Conservation (phyloP, 2,797 vertebrate genomes). For the Varecia variegata region DNA sequence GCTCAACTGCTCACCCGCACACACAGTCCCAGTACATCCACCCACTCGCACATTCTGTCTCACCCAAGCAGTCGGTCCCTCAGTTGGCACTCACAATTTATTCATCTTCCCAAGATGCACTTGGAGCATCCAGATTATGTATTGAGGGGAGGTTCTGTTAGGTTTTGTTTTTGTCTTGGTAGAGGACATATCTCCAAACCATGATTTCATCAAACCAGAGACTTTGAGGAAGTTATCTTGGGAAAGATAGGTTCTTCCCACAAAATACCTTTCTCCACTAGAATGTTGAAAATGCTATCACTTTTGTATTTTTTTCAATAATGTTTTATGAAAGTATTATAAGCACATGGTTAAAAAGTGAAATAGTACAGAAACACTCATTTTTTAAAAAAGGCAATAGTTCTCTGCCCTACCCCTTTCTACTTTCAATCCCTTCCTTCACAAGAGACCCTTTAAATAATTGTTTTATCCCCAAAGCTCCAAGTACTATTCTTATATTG, state of each 20-base stretch:
- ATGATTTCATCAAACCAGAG: neutral
- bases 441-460: neutral
- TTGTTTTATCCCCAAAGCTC: neutral
- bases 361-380: neutral
- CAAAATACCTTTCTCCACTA: neutral
- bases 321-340: neutral
- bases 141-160: conserved; percentile 57
- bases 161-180: neutral
- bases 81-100: conserved; percentile 81
- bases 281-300: neutral
- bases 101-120: conserved; percentile 83
- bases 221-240: neutral
- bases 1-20: conserved; percentile 84
- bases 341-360: neutral
- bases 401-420: neutral
- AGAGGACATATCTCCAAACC: neutral
- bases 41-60: conserved; percentile 85
- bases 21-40: conserved; percentile 83
- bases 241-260: neutral
- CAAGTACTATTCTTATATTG: neutral
- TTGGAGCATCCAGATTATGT: conserved; percentile 67
- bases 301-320: conserved; percentile 6
- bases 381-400: neutral
- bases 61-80: conserved; percentile 84
- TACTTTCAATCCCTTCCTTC: neutral